A percentile compares a stretch with the other conserved stretches of the same genome.
phyloP scores from a whole-genome alignment of 2,113 vertebrate species.

The Lynx canadensis region DNA sequence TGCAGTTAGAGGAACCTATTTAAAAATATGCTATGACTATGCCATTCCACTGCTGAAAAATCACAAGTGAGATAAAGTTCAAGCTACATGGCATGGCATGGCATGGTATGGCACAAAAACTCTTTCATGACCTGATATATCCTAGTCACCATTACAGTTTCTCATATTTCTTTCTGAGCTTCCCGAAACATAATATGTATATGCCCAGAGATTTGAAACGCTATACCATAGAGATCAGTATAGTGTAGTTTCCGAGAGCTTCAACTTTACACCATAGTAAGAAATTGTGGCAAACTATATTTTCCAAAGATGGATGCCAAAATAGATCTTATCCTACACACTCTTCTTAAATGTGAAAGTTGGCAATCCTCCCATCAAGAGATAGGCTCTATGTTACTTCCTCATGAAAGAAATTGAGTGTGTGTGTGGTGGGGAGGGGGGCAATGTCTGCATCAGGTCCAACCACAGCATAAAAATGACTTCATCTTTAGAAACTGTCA shows the following conservation, averaged over 20 bases:
- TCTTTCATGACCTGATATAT: neutral
- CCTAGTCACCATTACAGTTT: neutral
- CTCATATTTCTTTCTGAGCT: conserved; percentile 19
- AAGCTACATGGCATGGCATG: neutral
- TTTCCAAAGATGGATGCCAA: conserved; percentile 18
- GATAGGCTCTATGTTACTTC: neutral
- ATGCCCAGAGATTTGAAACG: neutral
- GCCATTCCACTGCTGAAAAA: conserved; percentile 1
- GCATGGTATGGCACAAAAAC: neutral
- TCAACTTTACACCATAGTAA: neutral
- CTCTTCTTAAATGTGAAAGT: conserved; percentile 38
- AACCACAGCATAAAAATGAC: neutral
- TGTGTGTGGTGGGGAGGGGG: accelerated
- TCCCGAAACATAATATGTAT: conserved; percentile 36
- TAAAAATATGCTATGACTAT: conserved; percentile 36
- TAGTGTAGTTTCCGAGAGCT: neutral
- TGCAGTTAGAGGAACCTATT: conserved; percentile 35
- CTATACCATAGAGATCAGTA: neutral
- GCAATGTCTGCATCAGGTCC: neutral
- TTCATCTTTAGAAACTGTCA: neutral
- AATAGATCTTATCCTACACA: neutral
- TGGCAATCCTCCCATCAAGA: neutral
- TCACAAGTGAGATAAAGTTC: neutral
- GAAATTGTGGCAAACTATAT: neutral
- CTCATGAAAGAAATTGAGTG: neutral